These are phyloP conservation scores for Falco naumanni DNA, from an alignment of 2,797 vertebrate genomes.

Conservation along the genomic window DNA sequence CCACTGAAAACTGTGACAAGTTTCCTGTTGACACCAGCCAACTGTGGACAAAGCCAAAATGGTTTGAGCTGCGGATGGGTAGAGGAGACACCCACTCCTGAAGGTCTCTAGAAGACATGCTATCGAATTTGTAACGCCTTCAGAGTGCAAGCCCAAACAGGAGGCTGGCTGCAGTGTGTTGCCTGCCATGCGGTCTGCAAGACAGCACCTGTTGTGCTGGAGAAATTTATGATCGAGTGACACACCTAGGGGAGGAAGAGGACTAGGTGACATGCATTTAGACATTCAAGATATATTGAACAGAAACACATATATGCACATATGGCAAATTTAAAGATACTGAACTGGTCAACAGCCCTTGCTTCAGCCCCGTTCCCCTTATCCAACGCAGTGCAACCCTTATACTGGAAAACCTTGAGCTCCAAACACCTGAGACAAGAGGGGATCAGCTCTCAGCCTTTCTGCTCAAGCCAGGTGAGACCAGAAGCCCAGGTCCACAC, in stretches of 20 bases:
- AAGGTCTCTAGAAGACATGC: background rate
- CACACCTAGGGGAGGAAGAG: background rate
- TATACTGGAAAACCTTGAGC: background rate
- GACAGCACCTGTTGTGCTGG: rapidly evolving
- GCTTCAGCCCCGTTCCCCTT: background rate
- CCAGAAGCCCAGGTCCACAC: background rate
- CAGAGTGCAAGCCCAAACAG: background rate
- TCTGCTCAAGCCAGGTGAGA: background rate
- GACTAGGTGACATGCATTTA: background rate
- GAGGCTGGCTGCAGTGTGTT: background rate
- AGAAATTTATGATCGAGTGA: background rate
- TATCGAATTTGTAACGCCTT: background rate
- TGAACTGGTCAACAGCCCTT: background rate
- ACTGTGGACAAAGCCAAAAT: background rate
- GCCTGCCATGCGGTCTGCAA: background rate
- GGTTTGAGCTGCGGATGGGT: background rate
- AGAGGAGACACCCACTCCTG: background rate
- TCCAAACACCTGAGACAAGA: background rate
- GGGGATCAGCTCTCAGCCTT: background rate
- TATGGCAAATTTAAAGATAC: background rate
- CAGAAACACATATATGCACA: background rate
- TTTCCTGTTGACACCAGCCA: background rate
- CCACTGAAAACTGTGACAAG: background rate
- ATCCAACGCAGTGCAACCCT: background rate
- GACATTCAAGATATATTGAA: background rate